These are phyloP conservation scores for Oostethus manadensis DNA, from an alignment of 2,113 vertebrate genomes.

Conservation along the genomic window DNA sequence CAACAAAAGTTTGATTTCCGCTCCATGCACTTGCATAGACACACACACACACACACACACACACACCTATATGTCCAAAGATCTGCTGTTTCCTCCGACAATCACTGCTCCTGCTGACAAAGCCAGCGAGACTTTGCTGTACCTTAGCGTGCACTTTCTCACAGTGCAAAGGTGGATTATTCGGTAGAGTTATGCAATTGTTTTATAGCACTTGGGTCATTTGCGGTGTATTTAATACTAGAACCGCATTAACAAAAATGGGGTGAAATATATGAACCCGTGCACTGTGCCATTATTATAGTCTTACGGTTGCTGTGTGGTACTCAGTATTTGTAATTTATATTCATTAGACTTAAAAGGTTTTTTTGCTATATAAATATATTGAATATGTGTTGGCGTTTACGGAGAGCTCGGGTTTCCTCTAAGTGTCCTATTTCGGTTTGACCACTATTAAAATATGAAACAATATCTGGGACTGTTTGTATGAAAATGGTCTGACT, in stretches of 20 bases:
- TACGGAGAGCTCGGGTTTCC: constrained; percentile 22
- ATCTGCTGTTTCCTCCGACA: constrained; percentile 24
- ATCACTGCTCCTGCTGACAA: constrained; percentile 39
- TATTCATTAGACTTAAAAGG: not conserved
- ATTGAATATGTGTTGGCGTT: constrained; percentile 32
- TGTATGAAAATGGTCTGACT: not conserved
- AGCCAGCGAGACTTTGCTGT: constrained; percentile 9
- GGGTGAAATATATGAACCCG: not conserved
- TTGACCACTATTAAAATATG: constrained; percentile 39
- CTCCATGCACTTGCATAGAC: too few species aligned
- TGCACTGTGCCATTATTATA: not conserved
- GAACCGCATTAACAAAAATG: constrained; percentile 5
- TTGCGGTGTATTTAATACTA: constrained; percentile 4
- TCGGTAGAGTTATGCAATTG: constrained; percentile 36
- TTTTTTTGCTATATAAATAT: constrained; percentile 30
- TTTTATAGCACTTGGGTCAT: not conserved
- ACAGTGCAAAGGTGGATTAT: constrained; percentile 22
- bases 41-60: not conserved
- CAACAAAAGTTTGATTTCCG: not conserved
- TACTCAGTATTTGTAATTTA: not conserved
- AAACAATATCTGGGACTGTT: not conserved
- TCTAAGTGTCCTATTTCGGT: constrained; percentile 26
- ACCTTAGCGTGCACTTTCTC: constrained; percentile 20
- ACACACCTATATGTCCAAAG: constrained; percentile 3
- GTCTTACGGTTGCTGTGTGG: not conserved